Percentiles rank a stretch among this genome's conserved stretches.
Conservation (phyloP, 2,113 vertebrate species). For the Heloderma charlesbogerti region DNA sequence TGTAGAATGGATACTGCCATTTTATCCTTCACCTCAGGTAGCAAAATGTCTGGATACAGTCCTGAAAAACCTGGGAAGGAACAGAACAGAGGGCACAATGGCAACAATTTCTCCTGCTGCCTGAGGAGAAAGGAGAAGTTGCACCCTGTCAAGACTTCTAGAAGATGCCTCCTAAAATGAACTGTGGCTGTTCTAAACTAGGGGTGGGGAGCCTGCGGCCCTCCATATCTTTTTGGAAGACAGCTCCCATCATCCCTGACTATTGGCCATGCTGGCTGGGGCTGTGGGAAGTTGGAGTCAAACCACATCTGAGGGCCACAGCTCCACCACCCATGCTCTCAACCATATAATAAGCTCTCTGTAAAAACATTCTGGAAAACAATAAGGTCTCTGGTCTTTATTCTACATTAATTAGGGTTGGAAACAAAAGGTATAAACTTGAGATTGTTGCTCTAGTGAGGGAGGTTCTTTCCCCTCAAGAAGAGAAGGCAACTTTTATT, state of each 20-base stretch:
- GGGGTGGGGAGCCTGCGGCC: too few relatives aligned
- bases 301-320: background rate
- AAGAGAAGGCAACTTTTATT: slow-evolving; percentile 2
- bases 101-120: background rate
- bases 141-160: background rate
- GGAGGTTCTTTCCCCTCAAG: slow-evolving; percentile 11
- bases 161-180: background rate
- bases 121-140: too few relatives aligned
- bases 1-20: background rate
- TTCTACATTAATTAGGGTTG: background rate
- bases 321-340: background rate
- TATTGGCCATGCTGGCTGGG: background rate
- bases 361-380: too few relatives aligned
- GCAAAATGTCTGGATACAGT: too few relatives aligned
- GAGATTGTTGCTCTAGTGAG: background rate
- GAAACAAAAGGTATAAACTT: background rate
- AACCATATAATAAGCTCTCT: background rate
- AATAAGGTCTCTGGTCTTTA: too few relatives aligned
- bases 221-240: background rate
- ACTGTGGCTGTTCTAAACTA: background rate
- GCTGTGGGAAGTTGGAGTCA: background rate
- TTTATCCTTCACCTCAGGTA: too few relatives aligned
- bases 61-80: background rate
- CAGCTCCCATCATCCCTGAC: background rate
- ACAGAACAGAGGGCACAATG: background rate